These are phyloP conservation scores for Enteromius viviparus DNA, from an alignment of 2,797 vertebrate species.

Conservation along the genomic window DNA sequence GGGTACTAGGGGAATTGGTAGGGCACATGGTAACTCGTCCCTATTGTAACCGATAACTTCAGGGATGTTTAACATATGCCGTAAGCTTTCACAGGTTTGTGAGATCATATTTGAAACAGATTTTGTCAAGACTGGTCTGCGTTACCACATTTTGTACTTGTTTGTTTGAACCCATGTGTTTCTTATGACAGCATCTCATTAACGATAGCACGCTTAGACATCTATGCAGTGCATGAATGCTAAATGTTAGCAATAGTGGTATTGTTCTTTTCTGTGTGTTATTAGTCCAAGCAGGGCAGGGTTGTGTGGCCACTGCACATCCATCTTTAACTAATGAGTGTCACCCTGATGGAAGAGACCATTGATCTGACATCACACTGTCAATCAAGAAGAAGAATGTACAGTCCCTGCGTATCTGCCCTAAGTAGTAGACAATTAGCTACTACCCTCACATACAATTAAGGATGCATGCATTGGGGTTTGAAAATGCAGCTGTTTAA, in stretches of 20 bases:
- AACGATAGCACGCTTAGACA: not conserved
- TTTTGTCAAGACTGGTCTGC: not conserved
- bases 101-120: conserved; percentile 24
- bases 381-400: conserved; percentile 87
- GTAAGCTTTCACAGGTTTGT: not conserved
- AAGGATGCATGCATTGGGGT: not conserved
- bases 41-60: not conserved
- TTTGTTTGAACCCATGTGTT: not conserved
- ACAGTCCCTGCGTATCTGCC: not conserved
- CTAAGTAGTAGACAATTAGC: not conserved
- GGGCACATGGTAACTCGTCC: not conserved
- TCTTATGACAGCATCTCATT: not conserved
- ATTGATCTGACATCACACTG: conserved; percentile 84
- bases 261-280: not conserved
- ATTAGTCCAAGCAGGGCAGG: conserved; percentile 13
- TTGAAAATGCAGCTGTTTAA: not conserved
- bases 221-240: not conserved
- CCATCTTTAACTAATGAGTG: conserved; percentile 78
- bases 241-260: not conserved
- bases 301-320: conserved; percentile 63
- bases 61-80: conserved; percentile 1
- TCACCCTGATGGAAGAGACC: conserved; percentile 82
- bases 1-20: conserved; percentile 28
- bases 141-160: not conserved
- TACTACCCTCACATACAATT: not conserved